phyloP scores from a whole-genome alignment of 2,888 invertebrate genomes.

The Strigamia transsilvanica region DNA sequence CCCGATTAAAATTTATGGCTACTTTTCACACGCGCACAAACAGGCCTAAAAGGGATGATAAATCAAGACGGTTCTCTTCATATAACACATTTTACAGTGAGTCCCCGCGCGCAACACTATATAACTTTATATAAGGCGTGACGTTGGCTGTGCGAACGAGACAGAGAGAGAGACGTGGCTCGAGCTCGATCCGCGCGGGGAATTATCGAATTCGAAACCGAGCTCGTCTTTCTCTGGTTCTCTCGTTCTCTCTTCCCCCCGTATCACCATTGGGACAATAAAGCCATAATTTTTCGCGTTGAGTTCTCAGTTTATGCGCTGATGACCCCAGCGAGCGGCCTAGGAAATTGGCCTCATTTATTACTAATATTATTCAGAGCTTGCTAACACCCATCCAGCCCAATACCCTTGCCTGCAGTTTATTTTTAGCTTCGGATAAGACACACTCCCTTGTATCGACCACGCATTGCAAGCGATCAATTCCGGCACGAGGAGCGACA shows the following conservation, averaged over 20 bases:
- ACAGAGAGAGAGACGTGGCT: background rate
- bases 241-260: background rate
- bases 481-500: background rate
- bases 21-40: conserved; percentile 34
- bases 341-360: conserved; percentile 33
- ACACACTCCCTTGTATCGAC: background rate
- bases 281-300: conserved; percentile 32
- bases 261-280: conserved; percentile 4
- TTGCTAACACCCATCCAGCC: background rate
- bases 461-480: conserved; percentile 11
- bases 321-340: conserved; percentile 44
- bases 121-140: conserved; percentile 24
- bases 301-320: conserved; percentile 35
- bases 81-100: conserved; percentile 32
- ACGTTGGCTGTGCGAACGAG: conserved; percentile 1
- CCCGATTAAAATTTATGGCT: conserved; percentile 47
- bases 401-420: background rate
- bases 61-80: conserved; percentile 41
- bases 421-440: background rate
- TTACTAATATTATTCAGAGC: conserved; percentile 23
- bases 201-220: conserved; percentile 27
- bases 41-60: conserved; percentile 37
- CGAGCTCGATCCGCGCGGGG: background rate
- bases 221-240: background rate
- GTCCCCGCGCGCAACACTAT: conserved; percentile 13